A percentile compares a stretch with the other conserved stretches of the same genome.
These are phyloP conservation scores for Indicator maculatus DNA, from an alignment of 2,113 vertebrate genomes.

Conservation along the genomic window DNA sequence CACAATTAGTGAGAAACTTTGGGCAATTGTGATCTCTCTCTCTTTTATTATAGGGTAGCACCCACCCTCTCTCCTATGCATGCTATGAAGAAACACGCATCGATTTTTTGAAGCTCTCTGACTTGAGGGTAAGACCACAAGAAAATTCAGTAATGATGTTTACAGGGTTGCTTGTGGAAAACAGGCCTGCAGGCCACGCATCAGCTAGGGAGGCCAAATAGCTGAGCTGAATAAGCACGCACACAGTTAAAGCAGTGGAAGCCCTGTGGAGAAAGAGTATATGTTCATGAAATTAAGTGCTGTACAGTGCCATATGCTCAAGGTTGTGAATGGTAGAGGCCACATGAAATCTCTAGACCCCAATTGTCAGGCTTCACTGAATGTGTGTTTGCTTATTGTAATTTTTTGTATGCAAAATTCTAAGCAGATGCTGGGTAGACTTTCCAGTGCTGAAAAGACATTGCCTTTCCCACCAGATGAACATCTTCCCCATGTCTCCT, in stretches of 20 bases:
- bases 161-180: neutral
- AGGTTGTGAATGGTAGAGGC: neutral
- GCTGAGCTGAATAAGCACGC: neutral
- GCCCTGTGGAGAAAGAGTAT: neutral
- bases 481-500: neutral
- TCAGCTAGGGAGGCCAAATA: neutral
- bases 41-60: neutral
- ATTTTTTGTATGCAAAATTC: neutral
- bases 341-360: neutral
- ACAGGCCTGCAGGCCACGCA: neutral
- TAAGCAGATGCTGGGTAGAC: neutral
- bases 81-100: neutral
- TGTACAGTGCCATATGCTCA: neutral
- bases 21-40: neutral
- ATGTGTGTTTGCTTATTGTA: neutral
- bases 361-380: neutral
- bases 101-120: neutral
- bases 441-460: neutral
- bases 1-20: neutral
- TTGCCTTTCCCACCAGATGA: neutral
- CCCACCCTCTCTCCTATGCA: neutral
- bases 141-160: slow-evolving; percentile 2
- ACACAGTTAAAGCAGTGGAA: neutral
- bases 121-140: neutral
- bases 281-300: neutral